Evolutionary conservation across 30 jellyfish, hydroid and myxozoan genomes (phyloP).

Genomic region (Cassiopea xamachana): DNA sequence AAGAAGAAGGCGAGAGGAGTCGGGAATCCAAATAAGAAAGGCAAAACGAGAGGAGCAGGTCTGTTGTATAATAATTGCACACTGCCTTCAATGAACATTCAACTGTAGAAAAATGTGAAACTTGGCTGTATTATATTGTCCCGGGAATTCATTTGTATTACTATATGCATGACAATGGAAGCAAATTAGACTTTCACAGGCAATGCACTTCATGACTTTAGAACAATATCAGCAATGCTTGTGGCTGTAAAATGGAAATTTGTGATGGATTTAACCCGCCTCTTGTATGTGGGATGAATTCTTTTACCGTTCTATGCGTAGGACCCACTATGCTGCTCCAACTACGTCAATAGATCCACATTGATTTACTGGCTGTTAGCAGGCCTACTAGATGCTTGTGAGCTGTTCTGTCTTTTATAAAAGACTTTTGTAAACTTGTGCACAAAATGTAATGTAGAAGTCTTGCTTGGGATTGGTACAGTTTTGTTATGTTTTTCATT

Average conservation of each 20-base stretch:
- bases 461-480: neutral
- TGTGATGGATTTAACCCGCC: neutral
- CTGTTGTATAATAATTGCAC: neutral
- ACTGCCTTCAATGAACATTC: neutral
- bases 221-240: neutral
- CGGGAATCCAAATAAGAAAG: constrained; percentile 88
- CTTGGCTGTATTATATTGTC: neutral
- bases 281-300: too few species aligned
- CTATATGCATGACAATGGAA: too few species aligned
- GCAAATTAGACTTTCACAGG: neutral
- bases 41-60: constrained; percentile 98
- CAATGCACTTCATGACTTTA: neutral
- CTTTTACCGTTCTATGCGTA: too few species aligned
- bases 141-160: neutral
- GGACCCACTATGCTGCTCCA: too few species aligned
- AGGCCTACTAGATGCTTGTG: neutral
- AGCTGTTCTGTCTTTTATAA: neutral
- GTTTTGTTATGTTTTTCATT: too few species aligned
- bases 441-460: neutral
- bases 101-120: too few species aligned
- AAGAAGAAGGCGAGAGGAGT: constrained; percentile 95
- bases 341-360: neutral
- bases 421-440: neutral
- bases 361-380: neutral
- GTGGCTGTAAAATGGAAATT: neutral